Conservation (phyloP, 2,797 vertebrate species). For the Hippocampus kuda region DNA sequence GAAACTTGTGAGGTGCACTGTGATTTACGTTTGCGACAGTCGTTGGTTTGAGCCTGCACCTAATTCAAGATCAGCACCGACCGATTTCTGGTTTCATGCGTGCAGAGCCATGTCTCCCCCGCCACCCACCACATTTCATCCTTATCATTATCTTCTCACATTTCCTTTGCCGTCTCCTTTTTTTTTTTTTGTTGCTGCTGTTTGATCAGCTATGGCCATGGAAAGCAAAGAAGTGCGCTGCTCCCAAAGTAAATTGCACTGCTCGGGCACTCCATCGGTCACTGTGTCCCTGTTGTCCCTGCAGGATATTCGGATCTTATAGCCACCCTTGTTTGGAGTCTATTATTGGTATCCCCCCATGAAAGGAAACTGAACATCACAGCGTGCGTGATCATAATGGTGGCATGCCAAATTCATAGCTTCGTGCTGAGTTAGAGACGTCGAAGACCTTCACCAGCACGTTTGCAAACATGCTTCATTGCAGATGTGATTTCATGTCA, state of each 20-base stretch:
- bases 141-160: slow-evolving; percentile 4
- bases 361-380: slow-evolving; percentile 17
- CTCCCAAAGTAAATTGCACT: slow-evolving; percentile 42
- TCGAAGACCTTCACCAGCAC: not conserved
- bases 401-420: slow-evolving; percentile 20
- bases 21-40: too few relatives aligned
- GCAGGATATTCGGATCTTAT: slow-evolving; percentile 59
- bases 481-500: not conserved
- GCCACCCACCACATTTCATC: not conserved
- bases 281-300: slow-evolving; percentile 52
- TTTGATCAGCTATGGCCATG: slow-evolving; percentile 43
- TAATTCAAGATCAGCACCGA: slow-evolving; percentile 25
- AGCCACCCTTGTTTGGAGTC: slow-evolving; percentile 52
- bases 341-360: slow-evolving; percentile 46
- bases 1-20: not conserved
- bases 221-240: slow-evolving; percentile 30
- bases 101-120: not conserved
- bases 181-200: slow-evolving; percentile 25
- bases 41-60: slow-evolving; percentile 22
- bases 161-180: slow-evolving; percentile 19
- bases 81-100: slow-evolving; percentile 7
- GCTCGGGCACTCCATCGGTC: slow-evolving; percentile 48
- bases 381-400: slow-evolving; percentile 15
- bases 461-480: not conserved
- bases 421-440: slow-evolving; percentile 6